These are phyloP conservation scores for Saccostrea echinata DNA, from an alignment of 1,140 invertebrate genomes.

Conservation along the genomic window DNA sequence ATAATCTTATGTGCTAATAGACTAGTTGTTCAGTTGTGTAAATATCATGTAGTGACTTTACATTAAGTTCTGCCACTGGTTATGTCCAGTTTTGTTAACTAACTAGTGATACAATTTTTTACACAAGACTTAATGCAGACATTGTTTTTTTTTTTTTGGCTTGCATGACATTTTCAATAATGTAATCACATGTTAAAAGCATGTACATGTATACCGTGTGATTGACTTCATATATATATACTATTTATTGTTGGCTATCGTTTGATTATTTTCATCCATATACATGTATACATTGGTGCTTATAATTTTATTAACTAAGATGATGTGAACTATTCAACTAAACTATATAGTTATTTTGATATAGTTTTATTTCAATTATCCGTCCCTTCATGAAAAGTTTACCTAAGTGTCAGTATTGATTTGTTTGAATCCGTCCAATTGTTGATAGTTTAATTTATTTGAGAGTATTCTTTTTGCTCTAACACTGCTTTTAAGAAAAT, in stretches of 20 bases:
- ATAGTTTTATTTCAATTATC: too few species aligned
- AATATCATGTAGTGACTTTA: slow-evolving; percentile 32
- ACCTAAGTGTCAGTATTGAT: not conserved
- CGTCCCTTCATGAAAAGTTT: too few species aligned
- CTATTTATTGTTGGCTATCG: slow-evolving; percentile 4
- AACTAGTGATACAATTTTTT: not conserved
- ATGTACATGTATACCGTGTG: slow-evolving; percentile 26
- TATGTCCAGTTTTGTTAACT: not conserved
- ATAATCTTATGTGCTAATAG: slow-evolving; percentile 24
- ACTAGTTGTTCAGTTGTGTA: slow-evolving; percentile 32
- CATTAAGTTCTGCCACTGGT: not conserved
- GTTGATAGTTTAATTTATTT: too few species aligned
- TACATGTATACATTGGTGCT: slow-evolving; percentile 15
- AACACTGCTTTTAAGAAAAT: too few species aligned
- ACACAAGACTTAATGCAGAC: slow-evolving; percentile 28
- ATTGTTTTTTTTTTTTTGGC: not conserved
- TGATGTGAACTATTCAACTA: not conserved
- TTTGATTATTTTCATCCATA: slow-evolving; percentile 10
- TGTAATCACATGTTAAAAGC: not conserved
- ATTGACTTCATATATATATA: not conserved
- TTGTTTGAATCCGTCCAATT: not conserved
- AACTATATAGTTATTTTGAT: too few species aligned
- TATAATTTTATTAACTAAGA: not conserved
- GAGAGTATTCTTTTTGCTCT: too few species aligned
- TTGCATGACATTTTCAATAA: slow-evolving; percentile 20